A percentile compares a stretch with the other conserved stretches of the same genome.
Conservation (phyloP, 2,113 vertebrate genomes). For the Porphyrio hochstetteri region DNA sequence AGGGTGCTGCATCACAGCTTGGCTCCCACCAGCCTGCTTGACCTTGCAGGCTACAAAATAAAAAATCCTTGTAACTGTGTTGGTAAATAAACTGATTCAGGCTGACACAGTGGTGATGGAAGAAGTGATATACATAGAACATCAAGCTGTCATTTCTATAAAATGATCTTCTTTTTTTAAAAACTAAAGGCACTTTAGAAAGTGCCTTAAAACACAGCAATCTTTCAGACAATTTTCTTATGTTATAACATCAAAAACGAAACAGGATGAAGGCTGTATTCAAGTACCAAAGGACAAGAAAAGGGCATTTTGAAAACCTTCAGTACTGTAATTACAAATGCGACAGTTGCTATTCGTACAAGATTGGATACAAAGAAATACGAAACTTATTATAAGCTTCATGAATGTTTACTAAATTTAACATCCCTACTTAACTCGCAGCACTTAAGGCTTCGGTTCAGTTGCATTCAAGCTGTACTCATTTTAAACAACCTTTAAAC, state of each 20-base stretch:
- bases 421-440: neutral
- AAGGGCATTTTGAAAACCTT: neutral
- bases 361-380: neutral
- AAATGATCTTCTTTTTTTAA: neutral
- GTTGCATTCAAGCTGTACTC: neutral
- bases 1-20: neutral
- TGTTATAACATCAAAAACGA: neutral
- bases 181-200: neutral
- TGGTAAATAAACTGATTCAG: conserved; percentile 26
- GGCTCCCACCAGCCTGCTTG: neutral
- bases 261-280: neutral
- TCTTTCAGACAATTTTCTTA: conserved; percentile 24
- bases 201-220: conserved; percentile 23
- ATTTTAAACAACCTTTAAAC: neutral
- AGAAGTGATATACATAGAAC: conserved; percentile 29
- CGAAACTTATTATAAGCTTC: neutral
- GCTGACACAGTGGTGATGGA: neutral
- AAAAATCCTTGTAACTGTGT: neutral
- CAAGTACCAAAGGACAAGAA: neutral
- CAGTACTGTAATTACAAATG: neutral
- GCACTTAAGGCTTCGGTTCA: neutral
- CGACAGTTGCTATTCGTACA: neutral
- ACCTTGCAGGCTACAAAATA: conserved; percentile 24
- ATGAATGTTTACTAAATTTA: neutral
- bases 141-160: conserved; percentile 20